Base-by-base conservation (phyloP, 1,140 invertebrate species). In the Scaptomyza montana region DNA sequence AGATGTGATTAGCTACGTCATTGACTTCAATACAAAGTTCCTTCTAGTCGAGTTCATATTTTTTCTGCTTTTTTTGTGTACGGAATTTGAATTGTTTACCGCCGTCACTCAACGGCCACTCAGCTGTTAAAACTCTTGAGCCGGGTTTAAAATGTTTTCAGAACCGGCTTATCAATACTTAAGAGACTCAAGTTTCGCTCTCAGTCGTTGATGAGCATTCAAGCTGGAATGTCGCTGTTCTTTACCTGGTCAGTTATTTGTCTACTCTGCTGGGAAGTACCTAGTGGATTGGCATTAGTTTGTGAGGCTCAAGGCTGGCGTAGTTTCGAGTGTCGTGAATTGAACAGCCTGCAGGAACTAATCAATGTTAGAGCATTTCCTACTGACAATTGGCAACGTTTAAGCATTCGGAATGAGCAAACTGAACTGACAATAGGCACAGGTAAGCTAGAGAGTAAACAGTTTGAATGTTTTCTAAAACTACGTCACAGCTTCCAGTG, bases 291-390 rank as follows among this genome's bases (percentile, higher is more conserved):
- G 36, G 61, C 60, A 6, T 61, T 73, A 21, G n/a, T 54, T 2
- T 89, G 80, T 59, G 61, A 85, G 64, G 49, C 74, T 9, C n/a
- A 54, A 0, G 77, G 54, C 3, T 80, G 70, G 85, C 80, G 80
- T 5, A 84, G 68, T 25, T 75, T 76, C 33, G 62, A 73, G 45
- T 84, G 80, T 41, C 70, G 19, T 2, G 80, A 85, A 30, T 45
- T 85, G 55, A 53, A 53, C 10, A 80, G 77, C n/a, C 63, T 85
- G 2, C 57, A 85, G 61, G 77, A 80, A 51, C 43, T 85, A 2
- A 46, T 47, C 6, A 43, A 74, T 3, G 6, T 74, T 7, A 51
- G 62, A 3, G 39, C 56, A 6, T 53, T 53, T 12, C 30, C 55
- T n/a, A 61, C 16, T 28, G 62, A 85, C 7, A 70, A 57, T 45